These are phyloP conservation scores for Callospermophilus lateralis DNA, from an alignment of 2,113 vertebrate species.

Conservation along the genomic window DNA sequence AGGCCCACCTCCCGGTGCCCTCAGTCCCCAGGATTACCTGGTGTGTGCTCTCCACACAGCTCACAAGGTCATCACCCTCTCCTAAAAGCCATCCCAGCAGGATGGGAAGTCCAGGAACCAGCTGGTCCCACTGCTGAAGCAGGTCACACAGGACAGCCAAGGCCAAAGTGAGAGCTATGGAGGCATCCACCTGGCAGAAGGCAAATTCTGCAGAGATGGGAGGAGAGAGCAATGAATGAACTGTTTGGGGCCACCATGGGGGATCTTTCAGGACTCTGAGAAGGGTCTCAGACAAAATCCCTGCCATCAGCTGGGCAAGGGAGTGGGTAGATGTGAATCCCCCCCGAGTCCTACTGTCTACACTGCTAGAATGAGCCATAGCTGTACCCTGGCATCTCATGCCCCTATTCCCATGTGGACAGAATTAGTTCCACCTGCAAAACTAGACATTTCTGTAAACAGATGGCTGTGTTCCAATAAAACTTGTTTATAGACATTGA, in stretches of 20 bases:
- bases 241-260: neutral
- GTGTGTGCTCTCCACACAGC: slow-evolving; percentile 55
- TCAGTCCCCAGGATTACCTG: slow-evolving; percentile 79
- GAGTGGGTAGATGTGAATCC: neutral
- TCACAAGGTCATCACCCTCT: slow-evolving; percentile 77
- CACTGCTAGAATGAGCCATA: neutral
- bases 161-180: slow-evolving; percentile 91
- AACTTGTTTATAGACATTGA: neutral
- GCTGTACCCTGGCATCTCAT: neutral
- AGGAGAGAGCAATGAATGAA: rapidly evolving
- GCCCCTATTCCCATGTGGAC: neutral
- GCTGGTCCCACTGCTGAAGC: slow-evolving; percentile 90
- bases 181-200: slow-evolving; percentile 90
- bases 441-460: neutral
- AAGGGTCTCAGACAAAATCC: neutral
- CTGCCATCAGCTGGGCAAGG: neutral
- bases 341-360: neutral
- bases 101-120: slow-evolving; percentile 83
- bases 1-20: neutral
- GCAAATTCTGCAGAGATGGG: slow-evolving; percentile 86
- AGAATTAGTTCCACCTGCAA: neutral
- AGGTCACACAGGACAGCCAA: slow-evolving; percentile 91
- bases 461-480: slow-evolving; percentile 14
- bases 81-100: slow-evolving; percentile 94
- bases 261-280: neutral